Evolutionary conservation across 1,140 invertebrate species (phyloP).

Genomic region (Xylocopa sonorina): DNA sequence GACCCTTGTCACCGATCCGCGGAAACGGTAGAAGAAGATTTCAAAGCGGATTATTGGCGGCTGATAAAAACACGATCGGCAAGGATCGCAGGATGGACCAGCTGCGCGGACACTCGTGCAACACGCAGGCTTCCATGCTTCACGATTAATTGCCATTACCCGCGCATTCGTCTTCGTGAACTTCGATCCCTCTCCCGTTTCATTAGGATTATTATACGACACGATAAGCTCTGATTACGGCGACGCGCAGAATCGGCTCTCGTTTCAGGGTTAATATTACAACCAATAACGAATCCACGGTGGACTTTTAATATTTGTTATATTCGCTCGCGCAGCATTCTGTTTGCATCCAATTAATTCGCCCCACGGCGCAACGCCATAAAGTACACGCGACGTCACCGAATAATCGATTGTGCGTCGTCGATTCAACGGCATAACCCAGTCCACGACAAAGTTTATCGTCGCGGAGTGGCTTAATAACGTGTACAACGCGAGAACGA

Average conservation of each 20-base stretch:
- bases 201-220: constrained; percentile 67
- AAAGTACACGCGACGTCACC: neutral
- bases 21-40: constrained; percentile 3
- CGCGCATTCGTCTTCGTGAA: constrained; percentile 66
- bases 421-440: neutral
- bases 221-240: constrained; percentile 61
- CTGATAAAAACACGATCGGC: constrained; percentile 58
- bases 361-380: no score
- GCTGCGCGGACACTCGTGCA: constrained; percentile 23
- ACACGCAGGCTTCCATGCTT: constrained; percentile 44
- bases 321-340: neutral
- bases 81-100: constrained; percentile 45
- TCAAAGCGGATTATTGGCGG: constrained; percentile 10
- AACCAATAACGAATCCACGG: constrained; percentile 21
- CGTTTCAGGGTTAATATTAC: constrained; percentile 56
- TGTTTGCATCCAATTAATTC: constrained; percentile 9
- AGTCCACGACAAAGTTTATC: neutral
- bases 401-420: neutral
- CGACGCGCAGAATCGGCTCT: constrained; percentile 37
- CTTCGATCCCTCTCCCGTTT: constrained; percentile 56
- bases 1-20: neutral
- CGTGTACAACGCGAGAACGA: neutral
- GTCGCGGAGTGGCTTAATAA: neutral
- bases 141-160: constrained; percentile 70
- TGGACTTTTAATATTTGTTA: neutral